Percentiles rank a stretch among this genome's conserved stretches.
These are phyloP conservation scores for Odobenus rosmarus DNA, from an alignment of 2,113 vertebrate genomes.

Conservation along the genomic window DNA sequence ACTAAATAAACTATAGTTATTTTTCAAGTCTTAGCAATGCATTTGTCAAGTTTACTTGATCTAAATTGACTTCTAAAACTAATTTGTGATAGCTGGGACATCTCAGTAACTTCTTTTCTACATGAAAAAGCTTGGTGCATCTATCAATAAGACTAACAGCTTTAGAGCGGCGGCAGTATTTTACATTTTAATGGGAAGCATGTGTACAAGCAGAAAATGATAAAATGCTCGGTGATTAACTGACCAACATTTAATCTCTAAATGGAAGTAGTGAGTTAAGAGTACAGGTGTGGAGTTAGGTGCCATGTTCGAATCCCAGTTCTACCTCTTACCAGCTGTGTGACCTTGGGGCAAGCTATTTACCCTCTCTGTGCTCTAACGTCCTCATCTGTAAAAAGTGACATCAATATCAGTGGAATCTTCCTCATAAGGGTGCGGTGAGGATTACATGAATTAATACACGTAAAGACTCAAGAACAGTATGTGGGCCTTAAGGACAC, in stretches of 20 bases:
- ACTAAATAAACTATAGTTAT: conserved; percentile 45
- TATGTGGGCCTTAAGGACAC: background rate
- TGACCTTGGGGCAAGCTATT: conserved; percentile 21
- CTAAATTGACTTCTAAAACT: conserved; percentile 28
- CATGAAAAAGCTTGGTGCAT: conserved; percentile 31
- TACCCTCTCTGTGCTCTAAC: conserved; percentile 6
- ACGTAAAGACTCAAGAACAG: background rate
- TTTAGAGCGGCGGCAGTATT: background rate
- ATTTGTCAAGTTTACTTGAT: conserved; percentile 48
- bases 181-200: conserved; percentile 35
- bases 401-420: conserved; percentile 39
- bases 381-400: conserved; percentile 31
- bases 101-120: conserved; percentile 40
- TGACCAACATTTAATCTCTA: background rate
- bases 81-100: conserved; percentile 34
- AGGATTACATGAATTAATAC: conserved; percentile 33
- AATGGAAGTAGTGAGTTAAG: background rate
- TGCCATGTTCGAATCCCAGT: background rate
- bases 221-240: background rate
- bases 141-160: conserved; percentile 34
- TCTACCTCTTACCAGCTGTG: conserved; percentile 11
- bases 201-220: background rate
- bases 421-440: background rate
- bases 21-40: conserved; percentile 38
- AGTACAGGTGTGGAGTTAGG: background rate